Conservation (phyloP, 1,140 invertebrate species). For the Meloidogyne hapla region DNA sequence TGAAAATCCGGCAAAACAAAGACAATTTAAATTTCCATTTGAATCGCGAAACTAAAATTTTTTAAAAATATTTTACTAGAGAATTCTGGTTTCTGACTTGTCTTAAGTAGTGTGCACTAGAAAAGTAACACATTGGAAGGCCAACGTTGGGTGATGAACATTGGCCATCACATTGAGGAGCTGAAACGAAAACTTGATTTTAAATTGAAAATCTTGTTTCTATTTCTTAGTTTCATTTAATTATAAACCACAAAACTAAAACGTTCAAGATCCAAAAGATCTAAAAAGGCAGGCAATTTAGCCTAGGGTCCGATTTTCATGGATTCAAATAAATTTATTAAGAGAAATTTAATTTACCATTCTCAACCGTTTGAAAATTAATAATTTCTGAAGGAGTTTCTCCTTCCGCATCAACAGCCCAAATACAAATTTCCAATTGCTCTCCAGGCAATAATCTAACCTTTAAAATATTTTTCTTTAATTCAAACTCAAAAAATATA, state of each 20-base stretch:
- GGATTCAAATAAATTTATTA: neutral
- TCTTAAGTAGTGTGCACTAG: conserved; percentile 41
- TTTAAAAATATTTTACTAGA: neutral
- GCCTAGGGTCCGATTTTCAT: too few species aligned
- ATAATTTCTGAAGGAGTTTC: conserved; percentile 44
- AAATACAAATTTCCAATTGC: conserved; percentile 38
- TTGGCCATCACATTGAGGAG: conserved; percentile 42
- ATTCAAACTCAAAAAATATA: too few species aligned
- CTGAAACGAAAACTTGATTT: conserved; percentile 38
- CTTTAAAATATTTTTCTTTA: conserved; percentile 18
- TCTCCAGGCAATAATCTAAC: conserved; percentile 32
- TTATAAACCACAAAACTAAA: too few species aligned
- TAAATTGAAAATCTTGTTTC: too few species aligned
- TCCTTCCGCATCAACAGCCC: conserved; percentile 44
- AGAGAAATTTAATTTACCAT: neutral
- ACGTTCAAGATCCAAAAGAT: too few species aligned
- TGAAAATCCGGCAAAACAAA: conserved; percentile 48
- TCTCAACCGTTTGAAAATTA: conserved; percentile 16
- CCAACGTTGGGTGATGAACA: conserved; percentile 35
- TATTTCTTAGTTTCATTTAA: too few species aligned
- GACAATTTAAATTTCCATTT: conserved; percentile 43
- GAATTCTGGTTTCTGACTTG: conserved; percentile 5
- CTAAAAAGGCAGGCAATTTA: too few species aligned
- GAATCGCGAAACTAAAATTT: conserved; percentile 36
- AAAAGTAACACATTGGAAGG: conserved; percentile 48